Evolutionary conservation across 1,140 invertebrate genomes (phyloP), one percentile per base, ranked within the genome.

Genomic region (Panagrolaimus sp.): DNA sequence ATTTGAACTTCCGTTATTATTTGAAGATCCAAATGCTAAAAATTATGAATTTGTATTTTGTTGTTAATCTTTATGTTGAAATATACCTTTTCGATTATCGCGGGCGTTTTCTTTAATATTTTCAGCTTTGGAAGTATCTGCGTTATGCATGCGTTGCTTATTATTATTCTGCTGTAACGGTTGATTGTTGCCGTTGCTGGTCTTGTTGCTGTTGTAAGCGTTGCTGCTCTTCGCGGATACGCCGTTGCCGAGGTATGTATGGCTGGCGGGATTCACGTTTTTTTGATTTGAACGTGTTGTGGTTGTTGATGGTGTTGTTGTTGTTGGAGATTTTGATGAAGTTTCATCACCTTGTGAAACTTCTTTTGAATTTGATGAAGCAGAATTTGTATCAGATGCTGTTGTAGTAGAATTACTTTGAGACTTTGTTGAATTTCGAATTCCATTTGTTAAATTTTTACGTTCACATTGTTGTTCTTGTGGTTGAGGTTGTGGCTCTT

Each of bases 401-500:
- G 46, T 9, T n/a, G n/a, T n/a, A n/a, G n/a, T n/a, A n/a, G n/a
- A n/a, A 44, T 9, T 25, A 27, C 27, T 13, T 65, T 62, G 31
- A 42, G 13, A 9, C 61, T 44, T 44, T 62, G 53, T 64, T 38
- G 46, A 45, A 11, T 38, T 27, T 43, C 2, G 11, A 16, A 16
- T 11, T 16, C 51, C 51, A 11, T 27, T 27, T 23, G 25, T 14
- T 74, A 72, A 53, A 78, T 72, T 72, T 81, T 82, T 57, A 78
- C 79, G 25, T 81, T 71, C 71, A 84, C 84, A 75, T 78, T 80
- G 57, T 78, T 72, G 16, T 78, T 84, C 27, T 84, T 38, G 67
- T 84, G 84, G 73, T 80, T 84, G 57, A 83, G 83, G 67, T 81
- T 84, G 67, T 38, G 31, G 31, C 7, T 38, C 31, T 4, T 20